phyloP scores from a whole-genome alignment of 2,797 vertebrate species.

The Atherinosoma microstoma region DNA sequence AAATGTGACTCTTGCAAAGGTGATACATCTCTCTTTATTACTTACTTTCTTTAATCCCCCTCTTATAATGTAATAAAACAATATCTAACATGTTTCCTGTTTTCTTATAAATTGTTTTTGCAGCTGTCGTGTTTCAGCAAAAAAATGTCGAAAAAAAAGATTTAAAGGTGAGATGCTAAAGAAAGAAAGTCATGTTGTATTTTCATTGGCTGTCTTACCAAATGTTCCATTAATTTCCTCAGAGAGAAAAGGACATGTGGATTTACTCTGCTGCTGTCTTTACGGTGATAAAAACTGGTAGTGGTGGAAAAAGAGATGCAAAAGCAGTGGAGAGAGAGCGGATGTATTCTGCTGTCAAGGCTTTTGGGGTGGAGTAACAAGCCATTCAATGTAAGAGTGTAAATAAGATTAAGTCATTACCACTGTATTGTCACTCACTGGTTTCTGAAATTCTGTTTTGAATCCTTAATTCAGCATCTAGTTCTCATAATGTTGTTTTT shows the following conservation, averaged over 20 bases:
- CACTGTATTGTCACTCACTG: too few species aligned
- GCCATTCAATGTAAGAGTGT: neutral
- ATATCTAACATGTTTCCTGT: neutral
- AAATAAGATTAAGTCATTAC: too few species aligned
- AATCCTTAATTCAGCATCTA: too few species aligned
- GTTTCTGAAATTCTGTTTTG: too few species aligned
- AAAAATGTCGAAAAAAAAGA: constrained; percentile 13
- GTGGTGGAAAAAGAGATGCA: neutral
- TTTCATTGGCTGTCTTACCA: neutral
- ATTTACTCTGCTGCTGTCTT: constrained; percentile 50
- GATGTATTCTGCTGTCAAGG: constrained; percentile 30
- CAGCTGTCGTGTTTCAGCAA: constrained; percentile 21
- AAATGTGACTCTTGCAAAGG: constrained; percentile 26
- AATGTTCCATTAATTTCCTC: neutral
- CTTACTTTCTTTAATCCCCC: neutral
- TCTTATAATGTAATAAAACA: neutral
- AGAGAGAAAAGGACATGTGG: constrained; percentile 30
- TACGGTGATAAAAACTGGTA: constrained; percentile 8
- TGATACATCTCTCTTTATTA: neutral
- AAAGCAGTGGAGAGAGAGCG: constrained; percentile 6
- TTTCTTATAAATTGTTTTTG: neutral
- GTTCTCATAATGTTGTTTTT: too few species aligned
- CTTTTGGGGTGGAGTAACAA: constrained; percentile 31
- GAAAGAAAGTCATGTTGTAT: neutral
- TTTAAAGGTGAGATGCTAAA: constrained; percentile 9